These are phyloP conservation scores for Caenorhabditis zanzibari DNA, from an alignment of 2,888 invertebrate genomes.

Conservation along the genomic window DNA sequence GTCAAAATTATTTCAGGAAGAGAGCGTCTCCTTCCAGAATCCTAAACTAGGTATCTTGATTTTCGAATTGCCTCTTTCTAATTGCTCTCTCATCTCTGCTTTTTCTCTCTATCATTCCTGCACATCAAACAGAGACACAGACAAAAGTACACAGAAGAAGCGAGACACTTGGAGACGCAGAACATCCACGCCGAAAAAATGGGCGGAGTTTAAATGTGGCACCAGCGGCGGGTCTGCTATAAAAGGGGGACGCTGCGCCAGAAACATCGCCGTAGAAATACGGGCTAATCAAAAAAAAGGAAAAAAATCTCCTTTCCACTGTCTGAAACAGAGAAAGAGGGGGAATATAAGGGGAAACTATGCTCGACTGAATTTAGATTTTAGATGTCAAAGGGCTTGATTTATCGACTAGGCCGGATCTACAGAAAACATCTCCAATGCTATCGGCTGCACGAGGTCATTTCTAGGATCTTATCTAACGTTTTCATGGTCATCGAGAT, in stretches of 20 bases:
- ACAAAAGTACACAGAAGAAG: conserved; percentile 57
- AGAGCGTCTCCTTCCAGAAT: too few relatives aligned
- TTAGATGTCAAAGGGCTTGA: neutral
- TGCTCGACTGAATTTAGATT: conserved; percentile 23
- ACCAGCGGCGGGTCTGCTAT: conserved; percentile 38
- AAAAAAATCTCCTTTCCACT: neutral
- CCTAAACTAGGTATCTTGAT: too few relatives aligned
- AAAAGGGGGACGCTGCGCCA: conserved; percentile 51
- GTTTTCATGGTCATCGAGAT: conserved; percentile 21
- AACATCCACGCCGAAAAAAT: conserved; percentile 50
- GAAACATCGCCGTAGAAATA: conserved; percentile 74
- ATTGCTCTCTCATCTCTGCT: conserved; percentile 6
- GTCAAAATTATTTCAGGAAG: too few relatives aligned
- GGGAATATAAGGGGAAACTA: conserved; percentile 35
- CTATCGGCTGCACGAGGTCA: conserved; percentile 9
- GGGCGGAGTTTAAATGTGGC: conserved; percentile 61
- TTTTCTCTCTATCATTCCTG: conserved; percentile 15
- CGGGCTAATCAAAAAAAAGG: conserved; percentile 62
- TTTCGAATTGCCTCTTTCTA: conserved; percentile 12
- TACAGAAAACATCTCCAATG: conserved; percentile 15
- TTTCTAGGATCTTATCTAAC: conserved; percentile 9
- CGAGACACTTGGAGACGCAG: conserved; percentile 37
- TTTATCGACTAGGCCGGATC: neutral
- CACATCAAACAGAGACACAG: conserved; percentile 40
- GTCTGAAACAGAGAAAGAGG: neutral